A percentile compares a stretch with the other conserved stretches of the same genome.
Conservation (phyloP, 2,888 invertebrate species). For the Neuroscelio doddi region DNA sequence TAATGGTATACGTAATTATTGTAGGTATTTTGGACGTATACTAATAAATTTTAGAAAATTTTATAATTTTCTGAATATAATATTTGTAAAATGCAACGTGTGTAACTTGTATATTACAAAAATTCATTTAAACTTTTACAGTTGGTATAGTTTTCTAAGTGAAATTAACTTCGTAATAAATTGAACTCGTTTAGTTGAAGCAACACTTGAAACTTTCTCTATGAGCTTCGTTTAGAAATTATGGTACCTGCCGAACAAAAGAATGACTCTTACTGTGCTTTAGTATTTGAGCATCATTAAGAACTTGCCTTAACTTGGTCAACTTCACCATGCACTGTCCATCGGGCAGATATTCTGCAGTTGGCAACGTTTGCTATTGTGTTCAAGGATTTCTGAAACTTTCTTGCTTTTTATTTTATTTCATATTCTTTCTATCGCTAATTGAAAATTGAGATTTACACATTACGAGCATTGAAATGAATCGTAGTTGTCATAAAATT, state of each 20-base stretch:
- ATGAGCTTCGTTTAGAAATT: conserved; percentile 6
- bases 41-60: too few relatives aligned
- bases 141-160: neutral
- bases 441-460: neutral
- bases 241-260: conserved; percentile 7
- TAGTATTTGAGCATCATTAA: conserved; percentile 9
- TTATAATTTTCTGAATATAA: neutral
- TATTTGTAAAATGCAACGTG: neutral
- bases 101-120: neutral
- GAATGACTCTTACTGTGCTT: conserved; percentile 1
- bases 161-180: conserved; percentile 1
- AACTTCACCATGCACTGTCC: conserved; percentile 10
- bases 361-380: neutral
- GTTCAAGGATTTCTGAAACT: neutral
- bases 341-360: neutral
- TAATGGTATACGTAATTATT: too few relatives aligned
- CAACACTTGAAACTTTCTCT: conserved; percentile 10
- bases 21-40: too few relatives aligned
- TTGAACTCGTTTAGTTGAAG: conserved; percentile 2
- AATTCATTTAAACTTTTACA: neutral
- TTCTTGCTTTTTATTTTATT: neutral
- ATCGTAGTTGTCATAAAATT: too few relatives aligned
- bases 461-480: too few relatives aligned
- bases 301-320: conserved; percentile 10
- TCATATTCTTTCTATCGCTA: neutral